Percentiles rank a stretch among this genome's conserved stretches.
Conservation (phyloP, 2,113 vertebrate species). For the Orycteropus afer region DNA sequence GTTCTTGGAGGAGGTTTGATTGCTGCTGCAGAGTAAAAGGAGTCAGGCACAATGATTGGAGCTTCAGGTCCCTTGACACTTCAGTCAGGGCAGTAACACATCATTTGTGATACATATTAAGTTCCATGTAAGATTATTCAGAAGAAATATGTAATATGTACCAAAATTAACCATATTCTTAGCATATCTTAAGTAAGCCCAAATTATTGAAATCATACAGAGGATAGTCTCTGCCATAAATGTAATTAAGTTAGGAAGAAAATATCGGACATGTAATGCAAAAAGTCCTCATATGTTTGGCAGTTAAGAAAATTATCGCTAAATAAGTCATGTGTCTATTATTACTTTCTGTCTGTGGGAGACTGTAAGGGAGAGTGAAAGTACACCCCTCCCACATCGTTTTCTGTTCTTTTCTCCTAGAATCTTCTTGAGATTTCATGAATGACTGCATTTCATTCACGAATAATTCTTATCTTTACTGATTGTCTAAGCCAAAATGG, state of each 20-base stretch:
- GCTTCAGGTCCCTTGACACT: not conserved
- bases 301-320: not conserved
- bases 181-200: not conserved
- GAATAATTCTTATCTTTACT: not conserved
- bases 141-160: not conserved
- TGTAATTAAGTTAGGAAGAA: not conserved
- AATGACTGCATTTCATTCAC: slow-evolving; percentile 6
- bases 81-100: not conserved
- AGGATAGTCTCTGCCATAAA: not conserved
- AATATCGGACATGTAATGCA: not conserved
- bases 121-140: not conserved
- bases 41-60: not conserved
- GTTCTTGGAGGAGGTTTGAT: not conserved
- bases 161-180: not conserved
- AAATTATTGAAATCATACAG: not conserved
- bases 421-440: not conserved
- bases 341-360: not conserved
- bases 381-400: not conserved
- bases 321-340: not conserved
- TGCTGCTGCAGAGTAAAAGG: not conserved
- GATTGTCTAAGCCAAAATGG: not conserved
- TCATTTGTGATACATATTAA: not conserved
- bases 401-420: not conserved
- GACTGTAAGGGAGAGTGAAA: not conserved
- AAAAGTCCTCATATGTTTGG: not conserved